Percentiles rank a stretch among this genome's conserved stretches.
Evolutionary conservation across 2,113 vertebrate species (phyloP).

Genomic region (Morone chrysops): DNA sequence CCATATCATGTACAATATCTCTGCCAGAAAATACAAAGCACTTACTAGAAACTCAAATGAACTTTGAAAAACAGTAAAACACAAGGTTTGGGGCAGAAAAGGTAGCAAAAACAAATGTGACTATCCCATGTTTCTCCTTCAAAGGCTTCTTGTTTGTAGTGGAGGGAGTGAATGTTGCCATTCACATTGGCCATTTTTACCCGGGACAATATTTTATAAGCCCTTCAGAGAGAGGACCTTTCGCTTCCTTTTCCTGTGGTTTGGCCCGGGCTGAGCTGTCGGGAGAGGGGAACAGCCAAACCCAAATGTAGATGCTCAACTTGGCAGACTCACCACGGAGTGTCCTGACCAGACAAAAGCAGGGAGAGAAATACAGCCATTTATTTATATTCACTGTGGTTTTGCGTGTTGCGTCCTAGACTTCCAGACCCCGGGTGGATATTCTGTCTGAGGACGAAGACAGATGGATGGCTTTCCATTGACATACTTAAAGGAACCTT

Average conservation of each 20-base stretch:
- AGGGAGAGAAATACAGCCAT: conserved; percentile 81
- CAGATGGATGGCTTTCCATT: conserved; percentile 80
- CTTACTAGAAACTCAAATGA: conserved; percentile 55
- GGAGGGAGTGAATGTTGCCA: conserved; percentile 76
- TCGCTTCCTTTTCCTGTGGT: conserved; percentile 88
- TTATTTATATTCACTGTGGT: conserved; percentile 86
- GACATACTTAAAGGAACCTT: conserved; percentile 71
- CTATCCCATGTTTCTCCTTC: conserved; percentile 58
- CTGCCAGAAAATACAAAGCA: conserved; percentile 59
- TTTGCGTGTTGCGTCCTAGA: conserved; percentile 84
- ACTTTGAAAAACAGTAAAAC: conserved; percentile 59
- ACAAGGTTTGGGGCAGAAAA: conserved; percentile 39
- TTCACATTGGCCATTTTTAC: conserved; percentile 80
- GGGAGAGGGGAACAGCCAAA: conserved; percentile 84
- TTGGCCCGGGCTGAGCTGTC: conserved; percentile 75
- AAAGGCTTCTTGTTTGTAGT: conserved; percentile 76
- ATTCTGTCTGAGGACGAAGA: conserved; percentile 80
- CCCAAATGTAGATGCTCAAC: conserved; percentile 86
- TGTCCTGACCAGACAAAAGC: conserved; percentile 84
- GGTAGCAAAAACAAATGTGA: conserved; percentile 57
- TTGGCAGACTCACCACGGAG: conserved; percentile 77
- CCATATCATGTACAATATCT: conserved; percentile 29
- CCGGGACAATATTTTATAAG: conserved; percentile 82
- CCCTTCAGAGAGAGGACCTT: conserved; percentile 80
- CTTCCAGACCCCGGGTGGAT: conserved; percentile 84